These are phyloP conservation scores for Lophius americanus DNA, from an alignment of 2,797 vertebrate species.

Conservation along the genomic window DNA sequence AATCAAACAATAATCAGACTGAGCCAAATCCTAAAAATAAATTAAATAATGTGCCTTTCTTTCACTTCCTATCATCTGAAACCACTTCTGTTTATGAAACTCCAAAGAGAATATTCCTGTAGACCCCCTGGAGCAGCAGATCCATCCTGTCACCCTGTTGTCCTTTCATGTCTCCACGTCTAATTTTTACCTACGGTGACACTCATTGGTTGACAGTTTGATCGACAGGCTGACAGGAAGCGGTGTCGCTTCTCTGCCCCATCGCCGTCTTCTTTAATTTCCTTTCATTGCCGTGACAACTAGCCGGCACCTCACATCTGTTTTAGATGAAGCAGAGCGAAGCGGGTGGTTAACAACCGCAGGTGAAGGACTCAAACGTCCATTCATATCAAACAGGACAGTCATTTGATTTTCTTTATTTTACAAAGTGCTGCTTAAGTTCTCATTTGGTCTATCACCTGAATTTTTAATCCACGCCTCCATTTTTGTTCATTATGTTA, in stretches of 20 bases:
- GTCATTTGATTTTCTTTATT: no score
- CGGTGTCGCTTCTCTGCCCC: conserved; percentile 22
- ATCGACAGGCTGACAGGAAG: conserved; percentile 63
- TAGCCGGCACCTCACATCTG: conserved; percentile 45
- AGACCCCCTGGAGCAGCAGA: conserved; percentile 16
- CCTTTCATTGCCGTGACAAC: conserved; percentile 53
- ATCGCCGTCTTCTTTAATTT: conserved; percentile 67
- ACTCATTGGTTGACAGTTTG: conserved; percentile 62
- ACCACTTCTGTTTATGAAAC: conserved; percentile 17
- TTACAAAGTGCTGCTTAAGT: no score
- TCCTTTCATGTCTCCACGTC: conserved; percentile 22
- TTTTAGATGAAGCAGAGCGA: conserved; percentile 11
- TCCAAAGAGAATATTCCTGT: conserved; percentile 13
- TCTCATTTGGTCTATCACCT: no score
- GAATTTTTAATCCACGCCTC: no score
- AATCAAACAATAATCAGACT: no score
- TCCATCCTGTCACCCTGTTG: conserved; percentile 20
- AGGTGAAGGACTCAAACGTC: conserved; percentile 33
- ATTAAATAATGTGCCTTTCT: no score
- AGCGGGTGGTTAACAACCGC: conserved; percentile 28
- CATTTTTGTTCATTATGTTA: not conserved
- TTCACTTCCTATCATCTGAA: not conserved
- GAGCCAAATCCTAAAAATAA: no score
- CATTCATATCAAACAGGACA: conserved; percentile 4
- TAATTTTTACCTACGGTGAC: conserved; percentile 49